These are phyloP conservation scores for Phalacrocorax pelagicus DNA, from an alignment of 2,113 vertebrate species.

Conservation along the genomic window DNA sequence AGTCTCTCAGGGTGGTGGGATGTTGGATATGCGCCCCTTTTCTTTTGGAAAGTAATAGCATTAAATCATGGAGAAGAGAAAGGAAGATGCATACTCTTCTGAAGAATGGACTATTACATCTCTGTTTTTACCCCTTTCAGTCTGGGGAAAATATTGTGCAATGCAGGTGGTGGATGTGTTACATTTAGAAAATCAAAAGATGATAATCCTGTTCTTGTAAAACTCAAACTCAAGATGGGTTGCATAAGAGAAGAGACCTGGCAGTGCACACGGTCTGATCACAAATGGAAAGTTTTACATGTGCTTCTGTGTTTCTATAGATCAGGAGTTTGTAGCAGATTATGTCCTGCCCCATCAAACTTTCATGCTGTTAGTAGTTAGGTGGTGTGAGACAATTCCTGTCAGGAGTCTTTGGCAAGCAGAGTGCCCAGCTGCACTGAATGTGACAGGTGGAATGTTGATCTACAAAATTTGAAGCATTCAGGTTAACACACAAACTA, in stretches of 20 bases:
- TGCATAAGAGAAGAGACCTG: neutral
- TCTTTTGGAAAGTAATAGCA: neutral
- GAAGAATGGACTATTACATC: neutral
- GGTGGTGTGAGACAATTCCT: neutral
- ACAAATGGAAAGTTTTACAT: neutral
- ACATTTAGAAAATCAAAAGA: neutral
- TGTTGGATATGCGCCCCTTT: neutral
- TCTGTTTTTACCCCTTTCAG: neutral
- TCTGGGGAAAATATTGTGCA: neutral
- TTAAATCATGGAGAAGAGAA: neutral
- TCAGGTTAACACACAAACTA: neutral
- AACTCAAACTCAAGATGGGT: neutral
- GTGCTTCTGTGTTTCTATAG: neutral
- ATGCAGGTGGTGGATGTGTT: neutral
- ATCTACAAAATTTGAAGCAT: neutral
- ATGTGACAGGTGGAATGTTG: neutral
- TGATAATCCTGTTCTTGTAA: neutral
- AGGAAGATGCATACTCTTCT: neutral
- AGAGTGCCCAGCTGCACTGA: neutral
- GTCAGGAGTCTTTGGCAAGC: neutral
- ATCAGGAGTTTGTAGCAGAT: neutral
- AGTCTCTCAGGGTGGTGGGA: neutral
- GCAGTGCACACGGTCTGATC: neutral
- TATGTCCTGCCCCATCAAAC: neutral
- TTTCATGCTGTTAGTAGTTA: accelerated